Evolutionary conservation across 1,140 invertebrate genomes (phyloP), one percentile per base, ranked within the genome.

Genomic region (Trissolcus basalis): DNA sequence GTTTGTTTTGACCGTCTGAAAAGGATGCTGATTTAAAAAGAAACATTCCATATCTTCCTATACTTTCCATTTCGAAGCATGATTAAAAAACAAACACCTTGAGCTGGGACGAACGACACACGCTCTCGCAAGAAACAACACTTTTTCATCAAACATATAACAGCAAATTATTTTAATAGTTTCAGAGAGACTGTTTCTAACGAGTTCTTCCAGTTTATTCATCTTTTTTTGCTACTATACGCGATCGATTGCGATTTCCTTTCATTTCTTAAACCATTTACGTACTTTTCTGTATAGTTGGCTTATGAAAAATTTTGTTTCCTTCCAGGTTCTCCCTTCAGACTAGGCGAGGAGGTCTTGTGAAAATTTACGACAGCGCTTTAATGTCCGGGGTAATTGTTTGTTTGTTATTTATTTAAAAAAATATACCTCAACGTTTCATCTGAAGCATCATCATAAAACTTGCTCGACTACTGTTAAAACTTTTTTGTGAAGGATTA

Each of bases 301-400:
- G 19, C 6, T 50, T 15, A 49, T 19, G 10, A 9, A 14, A 36
- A 1, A 27, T 27, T 27, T 27, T 36, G 9, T 63, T 32, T 63
- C 35, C 3, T 56, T 80, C 53, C 87, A 95, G 94, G 85, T 97
- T 97, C 87, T 94, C 94, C 41, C 88, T 97, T 41, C 93, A 96
- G 87, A 94, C 94, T 78, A 91, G 93, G 75, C 91, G 94, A 19
- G 96, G 96, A 27, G 95, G 95, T 8, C 89, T 97, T 47, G 93
- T 97, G 56, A 96, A 96, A 88, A 94, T 97, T 12, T 95, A 96
- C 88, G 96, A 97, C 81, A 95, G 94, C 39, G 95, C 94, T 36
- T 89, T 97, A 50, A 96, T 96, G 92, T 93, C 94, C 45, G 95
- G 93, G 81, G 92, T 93, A 84, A 90, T 43, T 53, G 11, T 33